Evolutionary conservation across 2,888 invertebrate species (phyloP), one percentile per base, ranked within the genome.

Genomic region (Seladonia tumulorum): DNA sequence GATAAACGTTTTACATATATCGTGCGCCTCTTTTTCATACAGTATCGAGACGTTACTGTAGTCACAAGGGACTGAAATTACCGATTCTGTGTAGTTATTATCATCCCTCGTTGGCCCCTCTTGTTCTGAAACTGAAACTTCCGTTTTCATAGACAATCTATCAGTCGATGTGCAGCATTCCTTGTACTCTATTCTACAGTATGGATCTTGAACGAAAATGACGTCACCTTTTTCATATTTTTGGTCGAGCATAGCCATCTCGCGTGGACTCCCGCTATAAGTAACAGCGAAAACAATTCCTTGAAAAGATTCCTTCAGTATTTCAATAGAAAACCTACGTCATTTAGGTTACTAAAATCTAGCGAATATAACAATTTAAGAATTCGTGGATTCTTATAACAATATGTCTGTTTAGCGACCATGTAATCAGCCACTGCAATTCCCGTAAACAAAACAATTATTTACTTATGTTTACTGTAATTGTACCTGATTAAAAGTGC

Each of bases 181-280:
- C 22, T 72, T 76, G 42, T 75, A 80, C 16, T 80, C 82, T 0
- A 53, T 12, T 39, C 53, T 76, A 0, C 42, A 10, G 42, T 47
- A 74, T 10, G 76, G 47, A 68, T 89, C 88, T 5, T 85, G 79
- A 1, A 85, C 29, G 35, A 86, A 73, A 22, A 81, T 49, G 0
- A 88, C 42, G 66, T 90, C 87, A 12, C 78, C 63, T 45, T 76
- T 87, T 10, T 82, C 77, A n/a, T 72, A 88, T 66, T 85, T 86
- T 1, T 76, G 57, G n/a, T 87, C 84, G 18, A 85, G 71, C 78
- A 81, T 74, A 1, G 87, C 77, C 63, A 85, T 79, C 57, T 87
- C 81, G 10, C 35, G 86, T 2, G 85, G 81, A 14, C 42, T 86
- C 5, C 83, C 83, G 1, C 90, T 90, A 42, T 1, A 82, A 79